These are phyloP conservation scores for Danio choprae DNA, from an alignment of 2,797 vertebrate species.

Conservation along the genomic window DNA sequence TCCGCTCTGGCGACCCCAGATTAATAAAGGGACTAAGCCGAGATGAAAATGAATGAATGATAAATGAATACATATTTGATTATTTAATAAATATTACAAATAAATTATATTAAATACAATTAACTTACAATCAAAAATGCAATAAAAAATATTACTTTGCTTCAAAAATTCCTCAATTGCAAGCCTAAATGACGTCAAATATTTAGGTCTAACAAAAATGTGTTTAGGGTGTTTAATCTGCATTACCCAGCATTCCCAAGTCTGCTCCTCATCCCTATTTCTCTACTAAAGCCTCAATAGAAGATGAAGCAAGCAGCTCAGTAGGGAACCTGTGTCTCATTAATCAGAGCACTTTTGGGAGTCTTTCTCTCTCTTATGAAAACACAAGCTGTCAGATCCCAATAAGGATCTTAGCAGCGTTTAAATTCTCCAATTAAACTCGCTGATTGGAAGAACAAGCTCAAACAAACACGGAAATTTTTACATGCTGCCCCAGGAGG, in stretches of 20 bases:
- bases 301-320: slow-evolving; percentile 20
- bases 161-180: background rate
- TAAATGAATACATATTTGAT: background rate
- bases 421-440: slow-evolving; percentile 28
- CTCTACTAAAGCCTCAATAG: slow-evolving; percentile 18
- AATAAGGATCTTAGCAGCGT: slow-evolving; percentile 22
- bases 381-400: slow-evolving; percentile 32
- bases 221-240: no score
- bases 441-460: background rate
- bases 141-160: background rate
- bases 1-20: no score
- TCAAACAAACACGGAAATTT: slow-evolving; percentile 1
- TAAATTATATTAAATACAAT: background rate
- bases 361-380: slow-evolving; percentile 36
- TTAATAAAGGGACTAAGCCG: no score
- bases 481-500: slow-evolving; percentile 12
- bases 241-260: slow-evolving; percentile 1
- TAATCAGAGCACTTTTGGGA: slow-evolving; percentile 33
- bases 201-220: no score
- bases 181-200: no score
- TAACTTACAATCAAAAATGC: background rate
- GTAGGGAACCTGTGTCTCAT: slow-evolving; percentile 41
- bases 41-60: no score
- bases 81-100: no score
- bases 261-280: slow-evolving; percentile 18